These are phyloP conservation scores for Progne subis DNA, from an alignment of 2,113 vertebrate species.

Conservation along the genomic window DNA sequence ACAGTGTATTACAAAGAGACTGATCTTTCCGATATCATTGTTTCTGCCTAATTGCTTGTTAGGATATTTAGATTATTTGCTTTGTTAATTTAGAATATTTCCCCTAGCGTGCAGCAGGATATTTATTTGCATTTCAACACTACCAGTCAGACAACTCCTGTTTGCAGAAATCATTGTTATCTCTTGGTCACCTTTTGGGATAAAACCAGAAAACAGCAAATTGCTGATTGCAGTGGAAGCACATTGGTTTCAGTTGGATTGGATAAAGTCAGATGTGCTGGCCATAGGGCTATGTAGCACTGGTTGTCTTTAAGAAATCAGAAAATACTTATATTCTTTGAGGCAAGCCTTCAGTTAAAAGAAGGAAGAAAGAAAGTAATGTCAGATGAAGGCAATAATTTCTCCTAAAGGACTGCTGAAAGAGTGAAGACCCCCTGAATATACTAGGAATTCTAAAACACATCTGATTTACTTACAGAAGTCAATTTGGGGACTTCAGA, in stretches of 20 bases:
- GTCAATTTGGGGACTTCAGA: neutral
- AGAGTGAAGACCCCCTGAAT: neutral
- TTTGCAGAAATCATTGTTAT: neutral
- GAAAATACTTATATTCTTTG: neutral
- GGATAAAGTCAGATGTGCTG: neutral
- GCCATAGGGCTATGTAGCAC: neutral
- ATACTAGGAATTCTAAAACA: neutral
- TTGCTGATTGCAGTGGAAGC: neutral
- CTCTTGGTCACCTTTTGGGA: neutral
- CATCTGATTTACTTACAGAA: neutral
- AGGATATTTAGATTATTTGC: conserved; percentile 17
- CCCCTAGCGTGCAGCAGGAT: conserved; percentile 4
- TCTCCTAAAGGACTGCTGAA: neutral
- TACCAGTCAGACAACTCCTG: neutral
- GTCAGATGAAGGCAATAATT: neutral
- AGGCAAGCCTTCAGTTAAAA: accelerated
- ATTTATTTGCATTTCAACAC: conserved; percentile 31
- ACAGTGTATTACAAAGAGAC: neutral
- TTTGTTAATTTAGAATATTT: conserved; percentile 39
- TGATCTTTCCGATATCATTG: conserved; percentile 16
- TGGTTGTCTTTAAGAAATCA: neutral
- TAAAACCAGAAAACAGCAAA: neutral
- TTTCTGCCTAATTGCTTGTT: conserved; percentile 61
- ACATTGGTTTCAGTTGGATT: neutral
- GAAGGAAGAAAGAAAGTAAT: neutral